Conservation (phyloP, 2,888 invertebrate species). For the Hypercompe scribonia region DNA sequence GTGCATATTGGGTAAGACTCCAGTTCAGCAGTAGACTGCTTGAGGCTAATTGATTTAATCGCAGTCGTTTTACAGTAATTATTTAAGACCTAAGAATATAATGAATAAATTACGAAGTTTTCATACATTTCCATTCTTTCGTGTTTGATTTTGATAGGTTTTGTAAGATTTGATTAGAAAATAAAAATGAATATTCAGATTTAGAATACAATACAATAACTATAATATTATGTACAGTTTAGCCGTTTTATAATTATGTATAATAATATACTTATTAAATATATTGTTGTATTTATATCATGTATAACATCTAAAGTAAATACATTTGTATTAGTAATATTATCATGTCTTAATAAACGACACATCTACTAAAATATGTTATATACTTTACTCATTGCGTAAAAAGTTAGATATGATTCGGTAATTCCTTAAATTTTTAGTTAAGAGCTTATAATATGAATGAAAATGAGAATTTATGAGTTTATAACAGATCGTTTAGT, state of each 20-base stretch:
- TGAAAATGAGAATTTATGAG: background rate
- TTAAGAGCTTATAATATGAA: background rate
- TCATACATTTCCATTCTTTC: too few relatives aligned
- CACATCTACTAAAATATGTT: background rate
- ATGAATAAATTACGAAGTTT: too few relatives aligned
- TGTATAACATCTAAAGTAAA: conserved; percentile 6
- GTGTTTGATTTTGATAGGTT: too few relatives aligned
- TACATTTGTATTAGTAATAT: conserved; percentile 7
- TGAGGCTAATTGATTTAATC: too few relatives aligned
- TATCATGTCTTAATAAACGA: background rate
- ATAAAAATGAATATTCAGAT: conserved; percentile 24
- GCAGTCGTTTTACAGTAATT: too few relatives aligned
- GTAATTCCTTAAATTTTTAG: background rate
- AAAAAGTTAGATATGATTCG: background rate
- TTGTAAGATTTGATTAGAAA: too few relatives aligned
- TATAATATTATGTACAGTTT: conserved; percentile 48
- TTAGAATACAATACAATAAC: conserved; percentile 31
- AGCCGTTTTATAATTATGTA: conserved; percentile 35
- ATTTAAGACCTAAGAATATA: too few relatives aligned
- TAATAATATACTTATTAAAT: conserved; percentile 23
- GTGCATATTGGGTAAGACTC: too few relatives aligned
- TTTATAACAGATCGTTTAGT: background rate
- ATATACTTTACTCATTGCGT: background rate
- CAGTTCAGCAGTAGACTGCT: too few relatives aligned
- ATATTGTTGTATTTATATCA: conserved; percentile 10